Conservation (phyloP, 2,113 vertebrate genomes). For the Burhinus oedicnemus region DNA sequence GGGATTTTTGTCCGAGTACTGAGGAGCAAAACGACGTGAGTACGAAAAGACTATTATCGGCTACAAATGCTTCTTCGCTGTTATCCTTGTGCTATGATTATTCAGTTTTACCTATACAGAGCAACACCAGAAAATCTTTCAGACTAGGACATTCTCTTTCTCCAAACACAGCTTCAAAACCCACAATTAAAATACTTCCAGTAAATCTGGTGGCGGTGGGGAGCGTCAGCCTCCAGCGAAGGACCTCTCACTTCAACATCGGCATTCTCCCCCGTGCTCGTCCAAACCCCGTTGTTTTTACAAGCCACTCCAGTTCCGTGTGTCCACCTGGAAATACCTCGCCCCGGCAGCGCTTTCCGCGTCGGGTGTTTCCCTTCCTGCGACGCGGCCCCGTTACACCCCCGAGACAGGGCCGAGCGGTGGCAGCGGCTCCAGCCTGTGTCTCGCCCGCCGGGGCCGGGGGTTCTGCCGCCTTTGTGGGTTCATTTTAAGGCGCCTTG, state of each 20-base stretch:
- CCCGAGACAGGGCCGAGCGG: background rate
- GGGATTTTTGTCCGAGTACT: background rate
- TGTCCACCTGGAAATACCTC: background rate
- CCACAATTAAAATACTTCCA: background rate
- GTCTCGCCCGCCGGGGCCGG: background rate
- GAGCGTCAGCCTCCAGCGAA: background rate
- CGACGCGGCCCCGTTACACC: background rate
- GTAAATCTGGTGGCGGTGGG: background rate
- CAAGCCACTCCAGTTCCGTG: background rate
- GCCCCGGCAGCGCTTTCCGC: background rate
- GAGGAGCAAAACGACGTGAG: background rate
- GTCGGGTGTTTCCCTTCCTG: background rate
- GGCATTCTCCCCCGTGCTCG: background rate
- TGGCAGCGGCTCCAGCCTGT: background rate
- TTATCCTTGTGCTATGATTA: background rate
- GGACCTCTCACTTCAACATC: background rate
- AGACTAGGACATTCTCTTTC: background rate
- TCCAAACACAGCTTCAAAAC: background rate
- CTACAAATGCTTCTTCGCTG: background rate
- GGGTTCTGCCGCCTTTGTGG: background rate
- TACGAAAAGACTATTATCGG: background rate
- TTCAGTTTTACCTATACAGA: constrained; percentile 4
- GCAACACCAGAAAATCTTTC: background rate
- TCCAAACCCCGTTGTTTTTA: background rate
- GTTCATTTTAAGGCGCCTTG: background rate